Evolutionary conservation across 2,888 invertebrate species (phyloP), one percentile per base, ranked within the genome.

Genomic region (Hemithea aestivaria): DNA sequence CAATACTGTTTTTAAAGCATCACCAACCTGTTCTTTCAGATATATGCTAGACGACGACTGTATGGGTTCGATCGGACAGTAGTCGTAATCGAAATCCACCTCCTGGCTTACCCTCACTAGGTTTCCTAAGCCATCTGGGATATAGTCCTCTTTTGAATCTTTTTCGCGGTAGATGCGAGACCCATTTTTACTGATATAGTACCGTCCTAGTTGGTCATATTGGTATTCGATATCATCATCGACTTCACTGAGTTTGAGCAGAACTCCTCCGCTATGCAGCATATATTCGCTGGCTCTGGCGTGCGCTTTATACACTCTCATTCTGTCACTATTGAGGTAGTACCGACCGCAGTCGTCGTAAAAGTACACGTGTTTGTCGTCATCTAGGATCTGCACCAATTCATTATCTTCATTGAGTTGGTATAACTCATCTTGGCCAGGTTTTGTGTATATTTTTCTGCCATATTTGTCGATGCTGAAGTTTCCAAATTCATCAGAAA

Each of bases 281-380:
- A 51, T 9, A 45, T 68, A 66, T 44, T 67, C 69, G 40, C 53
- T 60, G 22, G 65, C 58, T 10, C 6, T 22, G 2, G 37, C 27
- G 25, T 54, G 47, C 12, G 58, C 47, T 51, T 58, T 62, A 30
- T 68, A 66, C 1, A 67, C 28, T 3, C 58, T 54, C 25, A 48
- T 38, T 27, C 42, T 45, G 1, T 7, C 11, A 10, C 40, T 40
- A 28, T 51, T 41, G 6, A 58, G 25, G 32, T 56, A 70, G 46
- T 70, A 67, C 10, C 66, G 58, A 7, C 67, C 69, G 20, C 60
- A 66, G 4, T 57, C 47, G 16, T 70, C 69, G 39, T 61, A 68
- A 40, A 52, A 67, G 51, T 63, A 71, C 10, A 66, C 38, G 36
- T 58, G 53, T 12, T 51, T 33, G 1, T 56, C 53, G 22, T 63